These are phyloP conservation scores for Atta colombica DNA, from an alignment of 1,140 invertebrate species.

Conservation along the genomic window DNA sequence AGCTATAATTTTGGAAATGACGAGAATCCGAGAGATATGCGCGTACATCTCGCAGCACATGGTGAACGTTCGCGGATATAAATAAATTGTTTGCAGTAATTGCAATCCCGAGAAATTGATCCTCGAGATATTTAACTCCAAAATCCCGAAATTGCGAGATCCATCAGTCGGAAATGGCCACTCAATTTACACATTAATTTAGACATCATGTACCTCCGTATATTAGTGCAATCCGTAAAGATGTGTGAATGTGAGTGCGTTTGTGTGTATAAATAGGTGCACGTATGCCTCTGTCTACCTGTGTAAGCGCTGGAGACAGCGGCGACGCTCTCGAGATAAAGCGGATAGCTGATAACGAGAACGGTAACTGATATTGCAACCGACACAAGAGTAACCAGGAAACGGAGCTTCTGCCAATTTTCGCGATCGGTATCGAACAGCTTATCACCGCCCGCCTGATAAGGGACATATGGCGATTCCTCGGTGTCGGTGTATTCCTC, in stretches of 20 bases:
- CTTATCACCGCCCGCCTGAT: slow-evolving; percentile 80
- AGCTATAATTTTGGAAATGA: slow-evolving; percentile 34
- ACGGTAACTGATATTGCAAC: slow-evolving; percentile 80
- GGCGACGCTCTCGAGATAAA: slow-evolving; percentile 82
- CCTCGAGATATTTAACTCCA: slow-evolving; percentile 7
- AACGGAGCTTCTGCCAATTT: slow-evolving; percentile 82
- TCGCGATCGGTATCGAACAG: slow-evolving; percentile 83
- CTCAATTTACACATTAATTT: slow-evolving; percentile 39
- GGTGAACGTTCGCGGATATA: slow-evolving; percentile 24
- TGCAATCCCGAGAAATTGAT: slow-evolving; percentile 17
- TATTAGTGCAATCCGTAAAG: not conserved
- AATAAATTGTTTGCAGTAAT: slow-evolving; percentile 51
- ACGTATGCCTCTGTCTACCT: slow-evolving; percentile 71
- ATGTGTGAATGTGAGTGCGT: not conserved
- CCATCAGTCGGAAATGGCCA: not conserved
- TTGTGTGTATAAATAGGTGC: not conserved
- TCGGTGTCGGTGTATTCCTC: slow-evolving; percentile 84
- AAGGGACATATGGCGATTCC: slow-evolving; percentile 81
- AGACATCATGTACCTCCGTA: not conserved
- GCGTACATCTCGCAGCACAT: not conserved
- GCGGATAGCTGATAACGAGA: slow-evolving; percentile 81
- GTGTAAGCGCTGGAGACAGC: slow-evolving; percentile 82
- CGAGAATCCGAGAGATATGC: not conserved
- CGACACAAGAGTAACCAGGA: slow-evolving; percentile 77
- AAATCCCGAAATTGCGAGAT: slow-evolving; percentile 4